Base-by-base conservation (phyloP, 2,888 invertebrate species). In the Orthonevra nobilis region DNA sequence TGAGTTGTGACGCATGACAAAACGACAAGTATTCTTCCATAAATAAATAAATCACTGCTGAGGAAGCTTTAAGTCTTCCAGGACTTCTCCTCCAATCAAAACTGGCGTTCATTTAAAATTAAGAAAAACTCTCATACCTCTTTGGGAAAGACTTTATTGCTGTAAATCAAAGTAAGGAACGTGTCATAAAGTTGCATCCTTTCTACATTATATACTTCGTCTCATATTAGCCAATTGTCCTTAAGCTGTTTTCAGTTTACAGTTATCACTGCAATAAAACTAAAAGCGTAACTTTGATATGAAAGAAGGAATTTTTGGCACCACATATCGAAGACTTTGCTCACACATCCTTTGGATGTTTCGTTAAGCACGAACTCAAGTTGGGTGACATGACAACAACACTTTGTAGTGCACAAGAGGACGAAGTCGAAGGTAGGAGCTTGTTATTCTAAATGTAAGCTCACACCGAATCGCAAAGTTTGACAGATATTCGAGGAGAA, bases 11-110 rank as follows among this genome's bases (percentile, higher is more conserved):
- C 23, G 23, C 20, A 40, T 75, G 69, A 75, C 75, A 75, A 75
- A 75, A 77, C 72, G 72, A 77, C 72, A 72, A 77, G 72, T 72
- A 72, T 77, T 77, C 20, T 10, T 17, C 26, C 10, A 61, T 70
- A n/a, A n/a, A n/a, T n/a, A n/a, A n/a, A n/a, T n/a, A n/a, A n/a
- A n/a, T n/a, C n/a, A n/a, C n/a, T n/a, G n/a, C n/a, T n/a, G n/a
- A n/a, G n/a, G n/a, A n/a, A n/a, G n/a, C n/a, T n/a, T n/a, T n/a
- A n/a, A n/a, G n/a, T n/a, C n/a, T 63, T 63, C 48, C 61, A 61
- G 50, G 52, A 75, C 63, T 75, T 70, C 54, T 72, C 52, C 44
- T 60, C 58, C 77, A 77, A 77, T 77, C 74, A 74, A 10, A 32
- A 30, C 15, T 54, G 74, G 9, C 36, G 52, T 44, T 36, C 12